Conservation (phyloP, 1,140 invertebrate species). For the Orius insidiosus region DNA sequence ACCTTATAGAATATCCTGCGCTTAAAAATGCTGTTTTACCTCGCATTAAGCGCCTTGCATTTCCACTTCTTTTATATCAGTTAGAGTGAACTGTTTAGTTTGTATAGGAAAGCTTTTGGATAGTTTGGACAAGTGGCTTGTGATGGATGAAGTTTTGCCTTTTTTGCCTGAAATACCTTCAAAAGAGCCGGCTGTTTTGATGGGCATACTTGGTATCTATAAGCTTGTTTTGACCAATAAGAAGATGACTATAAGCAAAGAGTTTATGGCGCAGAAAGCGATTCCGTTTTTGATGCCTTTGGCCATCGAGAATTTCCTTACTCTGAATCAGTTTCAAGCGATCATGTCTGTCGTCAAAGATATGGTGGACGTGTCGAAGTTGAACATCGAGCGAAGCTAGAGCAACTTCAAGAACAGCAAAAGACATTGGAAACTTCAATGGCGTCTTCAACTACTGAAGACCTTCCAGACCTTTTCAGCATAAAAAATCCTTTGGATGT, state of each 20-base stretch:
- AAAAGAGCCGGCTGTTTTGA: constrained; percentile 84
- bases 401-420: constrained; percentile 77
- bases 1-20: constrained; percentile 76
- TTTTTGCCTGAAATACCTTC: constrained; percentile 83
- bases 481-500: neutral
- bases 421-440: constrained; percentile 27
- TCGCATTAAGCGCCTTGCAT: constrained; percentile 83
- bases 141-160: constrained; percentile 87
- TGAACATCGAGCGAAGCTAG: constrained; percentile 76
- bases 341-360: constrained; percentile 74
- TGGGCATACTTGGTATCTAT: constrained; percentile 93
- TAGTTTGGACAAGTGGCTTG: constrained; percentile 89
- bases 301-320: constrained; percentile 82
- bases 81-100: constrained; percentile 79
- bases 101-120: constrained; percentile 88
- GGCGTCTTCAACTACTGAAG: neutral
- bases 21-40: constrained; percentile 90
- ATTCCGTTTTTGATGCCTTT: constrained; percentile 90
- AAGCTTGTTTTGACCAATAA: constrained; percentile 78
- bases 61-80: constrained; percentile 56
- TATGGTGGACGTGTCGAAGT: constrained; percentile 75
- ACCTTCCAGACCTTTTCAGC: neutral
- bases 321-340: constrained; percentile 77
- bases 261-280: constrained; percentile 80
- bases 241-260: constrained; percentile 87